Conservation (phyloP, 2,113 vertebrate species). For the Xyrauchen texanus region DNA sequence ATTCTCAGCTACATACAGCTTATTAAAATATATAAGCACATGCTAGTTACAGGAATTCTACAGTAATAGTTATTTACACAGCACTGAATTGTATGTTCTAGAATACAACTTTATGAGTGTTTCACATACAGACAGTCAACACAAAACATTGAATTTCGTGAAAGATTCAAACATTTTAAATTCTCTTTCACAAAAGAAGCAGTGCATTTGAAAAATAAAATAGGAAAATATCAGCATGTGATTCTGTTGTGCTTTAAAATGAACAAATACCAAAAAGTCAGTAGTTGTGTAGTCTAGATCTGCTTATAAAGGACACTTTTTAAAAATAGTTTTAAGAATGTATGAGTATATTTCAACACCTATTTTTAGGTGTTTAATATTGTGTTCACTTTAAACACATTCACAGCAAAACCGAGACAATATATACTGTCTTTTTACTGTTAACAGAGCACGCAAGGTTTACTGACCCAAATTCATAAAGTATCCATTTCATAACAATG, state of each 20-base stretch:
- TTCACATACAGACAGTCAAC: slow-evolving; percentile 46
- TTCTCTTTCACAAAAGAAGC: slow-evolving; percentile 55
- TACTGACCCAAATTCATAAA: slow-evolving; percentile 15
- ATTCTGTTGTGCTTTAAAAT: slow-evolving; percentile 57
- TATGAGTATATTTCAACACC: slow-evolving; percentile 8
- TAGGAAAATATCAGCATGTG: slow-evolving; percentile 44
- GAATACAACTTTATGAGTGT: slow-evolving; percentile 47
- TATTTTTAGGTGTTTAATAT: background rate
- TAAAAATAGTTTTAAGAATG: slow-evolving; percentile 39
- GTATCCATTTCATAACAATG: slow-evolving; percentile 34
- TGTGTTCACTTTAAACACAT: slow-evolving; percentile 17
- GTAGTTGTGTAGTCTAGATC: slow-evolving; percentile 48
- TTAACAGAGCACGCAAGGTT: slow-evolving; percentile 1
- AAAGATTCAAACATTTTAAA: slow-evolving; percentile 38
- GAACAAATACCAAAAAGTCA: slow-evolving; percentile 53
- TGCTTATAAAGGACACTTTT: slow-evolving; percentile 55
- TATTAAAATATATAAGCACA: slow-evolving; percentile 61
- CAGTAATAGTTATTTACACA: slow-evolving; percentile 53
- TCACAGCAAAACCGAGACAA: slow-evolving; percentile 18
- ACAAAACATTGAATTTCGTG: slow-evolving; percentile 40
- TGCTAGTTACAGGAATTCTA: slow-evolving; percentile 60
- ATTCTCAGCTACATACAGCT: slow-evolving; percentile 57
- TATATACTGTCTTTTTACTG: slow-evolving; percentile 1
- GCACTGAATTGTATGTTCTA: slow-evolving; percentile 42
- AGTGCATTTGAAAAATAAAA: slow-evolving; percentile 54